Percentiles rank a stretch among this genome's conserved stretches.
These are phyloP conservation scores for Ephialtes manifestator DNA, from an alignment of 2,888 invertebrate genomes.

Conservation along the genomic window DNA sequence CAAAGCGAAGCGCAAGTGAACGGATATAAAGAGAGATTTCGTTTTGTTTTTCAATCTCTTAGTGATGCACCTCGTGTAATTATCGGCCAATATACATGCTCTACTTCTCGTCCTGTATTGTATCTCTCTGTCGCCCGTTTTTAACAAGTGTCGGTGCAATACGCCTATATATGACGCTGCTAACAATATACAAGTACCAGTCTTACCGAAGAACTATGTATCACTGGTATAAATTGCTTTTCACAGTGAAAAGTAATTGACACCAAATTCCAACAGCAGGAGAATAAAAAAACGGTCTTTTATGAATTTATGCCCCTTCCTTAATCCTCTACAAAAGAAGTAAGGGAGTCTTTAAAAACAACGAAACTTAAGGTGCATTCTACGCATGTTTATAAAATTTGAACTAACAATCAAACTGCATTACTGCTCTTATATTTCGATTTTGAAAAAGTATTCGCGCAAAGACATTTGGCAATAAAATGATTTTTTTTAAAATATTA, in stretches of 20 bases:
- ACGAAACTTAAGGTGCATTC: not conserved
- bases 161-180: constrained; percentile 53
- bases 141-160: constrained; percentile 61
- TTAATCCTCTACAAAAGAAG: not conserved
- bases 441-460: too few relatives aligned
- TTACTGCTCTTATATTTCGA: too few relatives aligned
- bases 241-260: constrained; percentile 53
- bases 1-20: constrained; percentile 83
- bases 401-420: too few relatives aligned
- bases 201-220: constrained; percentile 64
- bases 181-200: constrained; percentile 62
- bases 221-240: constrained; percentile 43
- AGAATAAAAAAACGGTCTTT: constrained; percentile 45
- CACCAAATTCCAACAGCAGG: constrained; percentile 56
- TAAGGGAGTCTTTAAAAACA: not conserved
- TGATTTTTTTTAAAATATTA: too few relatives aligned
- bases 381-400: not conserved
- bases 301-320: not conserved
- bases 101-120: constrained; percentile 76
- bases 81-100: constrained; percentile 78
- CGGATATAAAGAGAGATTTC: constrained; percentile 30
- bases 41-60: constrained; percentile 73
- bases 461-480: too few relatives aligned
- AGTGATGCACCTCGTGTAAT: constrained; percentile 77
- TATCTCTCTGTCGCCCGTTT: constrained; percentile 71